Conservation (phyloP, 1,140 invertebrate species). For the Drepana arcuata region DNA sequence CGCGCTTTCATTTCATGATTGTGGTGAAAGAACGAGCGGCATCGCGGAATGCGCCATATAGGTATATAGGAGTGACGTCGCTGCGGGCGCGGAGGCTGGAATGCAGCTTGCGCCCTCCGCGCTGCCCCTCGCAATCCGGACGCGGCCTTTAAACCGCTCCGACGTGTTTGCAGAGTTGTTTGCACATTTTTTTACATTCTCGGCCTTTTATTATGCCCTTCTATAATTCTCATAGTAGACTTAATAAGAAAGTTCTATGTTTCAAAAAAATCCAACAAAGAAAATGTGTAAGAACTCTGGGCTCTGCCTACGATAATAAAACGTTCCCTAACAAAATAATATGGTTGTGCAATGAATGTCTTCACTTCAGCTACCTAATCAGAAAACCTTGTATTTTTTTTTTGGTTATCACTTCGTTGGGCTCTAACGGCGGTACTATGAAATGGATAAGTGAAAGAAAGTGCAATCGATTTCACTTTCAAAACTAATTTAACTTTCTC, state of each 20-base stretch:
- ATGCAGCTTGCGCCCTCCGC: constrained; percentile 53
- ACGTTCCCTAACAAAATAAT: too few species aligned
- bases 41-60: constrained; percentile 40
- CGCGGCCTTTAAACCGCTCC: constrained; percentile 65
- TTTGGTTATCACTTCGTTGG: too few species aligned
- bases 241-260: too few species aligned
- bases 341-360: too few species aligned
- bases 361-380: too few species aligned
- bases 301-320: too few species aligned
- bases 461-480: constrained; percentile 71
- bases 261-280: too few species aligned
- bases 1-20: constrained; percentile 38
- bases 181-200: constrained; percentile 69
- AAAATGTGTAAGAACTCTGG: too few species aligned
- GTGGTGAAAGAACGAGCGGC: constrained; percentile 29
- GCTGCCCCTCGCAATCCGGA: constrained; percentile 60
- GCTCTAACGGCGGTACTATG: constrained; percentile 44
- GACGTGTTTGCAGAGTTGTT: constrained; percentile 68
- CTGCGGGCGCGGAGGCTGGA: constrained; percentile 54
- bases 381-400: too few species aligned
- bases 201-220: constrained; percentile 52
- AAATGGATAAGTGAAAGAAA: constrained; percentile 68
- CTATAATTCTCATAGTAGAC: constrained; percentile 23
- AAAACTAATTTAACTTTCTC: constrained; percentile 72
- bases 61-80: constrained; percentile 46